Base-by-base conservation (phyloP, 2,797 vertebrate species). In the Coccyzus lansbergi region DNA sequence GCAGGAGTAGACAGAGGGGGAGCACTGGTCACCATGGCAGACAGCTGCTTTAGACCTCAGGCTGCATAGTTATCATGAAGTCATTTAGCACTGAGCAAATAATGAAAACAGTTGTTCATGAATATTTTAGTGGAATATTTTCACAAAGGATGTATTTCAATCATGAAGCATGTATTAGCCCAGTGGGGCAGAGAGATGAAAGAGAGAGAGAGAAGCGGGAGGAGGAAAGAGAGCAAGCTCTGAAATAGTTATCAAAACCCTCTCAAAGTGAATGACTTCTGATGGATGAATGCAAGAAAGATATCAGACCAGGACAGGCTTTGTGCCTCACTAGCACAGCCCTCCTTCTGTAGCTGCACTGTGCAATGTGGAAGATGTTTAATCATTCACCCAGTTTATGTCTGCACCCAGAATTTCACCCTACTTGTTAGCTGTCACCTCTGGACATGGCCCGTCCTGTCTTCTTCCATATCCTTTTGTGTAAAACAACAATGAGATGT, bases 81-180 rank as follows among this genome's bases (percentile, higher is more conserved):
- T 80, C 62, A 69, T 88, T 88, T 76, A 83, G 25, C 58, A 48
- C 55, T 21, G 55, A 92, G 63, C 49, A 96, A 93, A 92, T 86
- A 90, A 83, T 72, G 76, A 88, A 93, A 92, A 72, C 26, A 78
- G 69, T 81, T 88, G 76, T 72, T 92, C 42, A 49, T 90, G 1
- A 90, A 87, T 92, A 92, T 86, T 96, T 93, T 65, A 93, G 63
- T 58, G 38, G 42, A 83, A 68, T 75, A 74, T 88, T 89, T 93
- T 72, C 21, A 10, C 22, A 55, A 53, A 69, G 70, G 19, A 62
- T 79, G 52, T 51, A 48, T 83, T 93, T 92, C 85, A 88, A 5
- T 76, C 55, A 58, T 65, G 46, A 86, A 81, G 44, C 55, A 68
- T 68, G 11, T 68, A 83, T 91, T 78, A 86, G 46, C 51, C 15